These are phyloP conservation scores for Megalonaias nervosa DNA, from an alignment of 1,140 invertebrate genomes.

Conservation along the genomic window DNA sequence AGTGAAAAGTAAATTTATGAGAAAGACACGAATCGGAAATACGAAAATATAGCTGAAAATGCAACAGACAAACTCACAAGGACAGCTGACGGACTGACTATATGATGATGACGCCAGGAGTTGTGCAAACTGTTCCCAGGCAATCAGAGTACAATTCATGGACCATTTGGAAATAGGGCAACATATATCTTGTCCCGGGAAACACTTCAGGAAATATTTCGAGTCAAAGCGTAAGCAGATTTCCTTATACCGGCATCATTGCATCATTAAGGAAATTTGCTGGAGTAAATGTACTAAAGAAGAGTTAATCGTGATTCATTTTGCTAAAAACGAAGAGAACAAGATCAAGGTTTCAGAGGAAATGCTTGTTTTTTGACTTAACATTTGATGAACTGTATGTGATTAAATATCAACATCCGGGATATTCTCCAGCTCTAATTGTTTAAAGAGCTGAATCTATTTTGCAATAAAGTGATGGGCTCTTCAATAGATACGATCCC, in stretches of 20 bases:
- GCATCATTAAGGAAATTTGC: slow-evolving; percentile 3
- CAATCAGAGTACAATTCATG: background rate
- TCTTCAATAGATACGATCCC: slow-evolving; percentile 12
- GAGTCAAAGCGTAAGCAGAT: too few species aligned
- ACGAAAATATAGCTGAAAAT: too few species aligned
- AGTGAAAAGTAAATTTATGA: too few species aligned
- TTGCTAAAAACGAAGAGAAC: background rate
- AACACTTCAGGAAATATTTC: background rate
- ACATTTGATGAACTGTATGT: slow-evolving; percentile 19
- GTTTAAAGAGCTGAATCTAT: slow-evolving; percentile 21
- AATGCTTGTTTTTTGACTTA: slow-evolving; percentile 5
- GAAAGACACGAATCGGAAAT: too few species aligned
- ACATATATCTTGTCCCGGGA: slow-evolving; percentile 23
- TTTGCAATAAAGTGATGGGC: background rate
- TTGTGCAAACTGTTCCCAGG: slow-evolving; percentile 16
- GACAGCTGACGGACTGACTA: too few species aligned
- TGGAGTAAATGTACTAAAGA: background rate
- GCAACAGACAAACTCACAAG: too few species aligned
- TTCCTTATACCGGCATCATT: slow-evolving; percentile 5
- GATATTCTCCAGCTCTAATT: slow-evolving; percentile 4
- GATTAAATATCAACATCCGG: slow-evolving; percentile 4
- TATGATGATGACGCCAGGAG: slow-evolving; percentile 3
- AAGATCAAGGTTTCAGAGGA: background rate
- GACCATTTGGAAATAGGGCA: slow-evolving; percentile 10
- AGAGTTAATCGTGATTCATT: slow-evolving; percentile 8